These are phyloP conservation scores for Syngnathus rostellatus DNA, from an alignment of 2,797 vertebrate species.

Conservation along the genomic window DNA sequence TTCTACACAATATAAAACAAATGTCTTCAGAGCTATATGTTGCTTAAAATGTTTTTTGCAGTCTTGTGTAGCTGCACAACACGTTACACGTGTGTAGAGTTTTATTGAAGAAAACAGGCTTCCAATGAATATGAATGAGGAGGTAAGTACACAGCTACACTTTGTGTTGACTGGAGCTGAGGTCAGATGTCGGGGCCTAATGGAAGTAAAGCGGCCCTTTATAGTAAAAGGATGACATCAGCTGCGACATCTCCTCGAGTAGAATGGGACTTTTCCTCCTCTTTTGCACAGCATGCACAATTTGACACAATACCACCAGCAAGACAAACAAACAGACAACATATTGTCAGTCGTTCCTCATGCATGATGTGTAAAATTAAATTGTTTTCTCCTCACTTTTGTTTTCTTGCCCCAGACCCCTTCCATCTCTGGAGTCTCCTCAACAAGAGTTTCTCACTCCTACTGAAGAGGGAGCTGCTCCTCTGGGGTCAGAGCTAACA, in stretches of 20 bases:
- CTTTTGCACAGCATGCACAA: constrained; percentile 11
- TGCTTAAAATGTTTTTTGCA: background rate
- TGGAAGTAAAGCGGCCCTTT: constrained; percentile 60
- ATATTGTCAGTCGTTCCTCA: constrained; percentile 27
- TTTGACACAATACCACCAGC: constrained; percentile 22
- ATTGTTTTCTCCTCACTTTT: constrained; percentile 30
- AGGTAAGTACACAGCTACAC: constrained; percentile 55
- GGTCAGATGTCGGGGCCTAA: constrained; percentile 51
- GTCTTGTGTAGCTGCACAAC: background rate
- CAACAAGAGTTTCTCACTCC: constrained; percentile 61
- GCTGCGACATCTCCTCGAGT: constrained; percentile 66
- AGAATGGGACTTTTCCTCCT: constrained; percentile 62
- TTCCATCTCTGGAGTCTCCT: constrained; percentile 64
- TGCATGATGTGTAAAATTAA: constrained; percentile 35
- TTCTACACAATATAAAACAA: background rate
- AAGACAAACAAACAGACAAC: constrained; percentile 14
- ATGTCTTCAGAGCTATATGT: background rate
- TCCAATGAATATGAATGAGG: constrained; percentile 62
- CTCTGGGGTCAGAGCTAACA: constrained; percentile 30
- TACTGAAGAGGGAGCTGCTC: constrained; percentile 48
- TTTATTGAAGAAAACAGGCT: constrained; percentile 32
- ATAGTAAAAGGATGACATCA: constrained; percentile 72
- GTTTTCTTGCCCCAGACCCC: constrained; percentile 53
- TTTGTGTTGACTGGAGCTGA: constrained; percentile 43
- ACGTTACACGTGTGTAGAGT: constrained; percentile 19